Evolutionary conservation across 2,888 invertebrate species (phyloP).

Genomic region (Apoderus coryli): DNA sequence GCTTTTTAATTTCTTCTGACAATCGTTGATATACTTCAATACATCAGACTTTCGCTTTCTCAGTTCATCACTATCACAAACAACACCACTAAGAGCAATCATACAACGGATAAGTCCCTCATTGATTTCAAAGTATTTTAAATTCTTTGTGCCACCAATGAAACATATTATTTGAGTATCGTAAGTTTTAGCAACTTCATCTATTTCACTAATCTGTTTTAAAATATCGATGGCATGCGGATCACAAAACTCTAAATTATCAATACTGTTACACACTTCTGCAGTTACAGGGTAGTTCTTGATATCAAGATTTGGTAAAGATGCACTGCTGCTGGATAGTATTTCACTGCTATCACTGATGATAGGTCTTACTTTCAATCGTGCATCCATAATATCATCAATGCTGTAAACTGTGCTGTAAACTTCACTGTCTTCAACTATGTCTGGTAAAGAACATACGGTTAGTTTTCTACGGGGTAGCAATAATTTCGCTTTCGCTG

Average conservation of each 20-base stretch:
- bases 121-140: slow-evolving; percentile 19
- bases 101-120: slow-evolving; percentile 17
- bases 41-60: slow-evolving; percentile 16
- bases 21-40: slow-evolving; percentile 15
- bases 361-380: too few relatives aligned
- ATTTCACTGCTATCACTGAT: too few relatives aligned
- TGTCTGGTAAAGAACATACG: too few relatives aligned
- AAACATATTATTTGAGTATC: slow-evolving; percentile 16
- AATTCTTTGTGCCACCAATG: slow-evolving; percentile 13
- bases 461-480: too few relatives aligned
- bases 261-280: slow-evolving; percentile 13
- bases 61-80: slow-evolving; percentile 15
- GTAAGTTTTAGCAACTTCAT: slow-evolving; percentile 13
- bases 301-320: slow-evolving; percentile 1
- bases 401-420: too few relatives aligned
- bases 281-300: neutral
- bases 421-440: too few relatives aligned
- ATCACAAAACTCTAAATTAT: slow-evolving; percentile 16
- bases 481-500: too few relatives aligned
- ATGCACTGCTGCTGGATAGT: too few relatives aligned
- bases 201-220: slow-evolving; percentile 13
- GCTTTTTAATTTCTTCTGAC: slow-evolving; percentile 17
- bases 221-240: slow-evolving; percentile 14
- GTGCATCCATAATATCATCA: too few relatives aligned
- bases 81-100: slow-evolving; percentile 17